These are phyloP conservation scores for Bergia puertoricense DNA, from an alignment of 92 coral and sea anemone genomes.

Conservation along the genomic window DNA sequence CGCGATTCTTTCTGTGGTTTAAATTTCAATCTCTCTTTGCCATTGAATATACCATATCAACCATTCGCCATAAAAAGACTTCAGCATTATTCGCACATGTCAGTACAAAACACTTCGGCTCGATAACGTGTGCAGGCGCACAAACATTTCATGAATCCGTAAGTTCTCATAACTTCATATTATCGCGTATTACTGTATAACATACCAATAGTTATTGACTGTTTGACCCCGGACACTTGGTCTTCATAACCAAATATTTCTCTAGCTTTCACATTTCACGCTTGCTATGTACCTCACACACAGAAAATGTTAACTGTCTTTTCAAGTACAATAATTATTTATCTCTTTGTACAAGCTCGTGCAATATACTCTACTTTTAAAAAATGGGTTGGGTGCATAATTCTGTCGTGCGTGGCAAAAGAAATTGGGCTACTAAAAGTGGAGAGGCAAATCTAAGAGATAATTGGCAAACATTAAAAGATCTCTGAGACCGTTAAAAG, in stretches of 20 bases:
- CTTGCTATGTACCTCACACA: slow-evolving; percentile 1
- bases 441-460: neutral
- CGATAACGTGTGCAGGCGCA: too few relatives aligned
- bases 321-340: neutral
- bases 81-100: too few relatives aligned
- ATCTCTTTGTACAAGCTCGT: neutral
- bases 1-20: neutral
- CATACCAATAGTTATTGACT: neutral
- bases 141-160: too few relatives aligned
- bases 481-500: neutral
- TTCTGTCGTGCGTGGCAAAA: neutral
- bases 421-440: neutral
- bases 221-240: too few relatives aligned
- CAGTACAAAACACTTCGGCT: too few relatives aligned
- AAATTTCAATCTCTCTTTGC: neutral
- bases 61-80: too few relatives aligned
- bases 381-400: neutral
- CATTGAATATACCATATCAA: too few relatives aligned
- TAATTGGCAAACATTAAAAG: neutral
- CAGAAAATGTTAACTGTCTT: neutral
- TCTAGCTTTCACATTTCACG: neutral
- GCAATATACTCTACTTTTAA: neutral
- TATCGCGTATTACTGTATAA: neutral
- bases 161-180: neutral
- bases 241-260: too few relatives aligned